Conservation (phyloP, 1,140 invertebrate genomes). For the Meloidogyne chitwoodi region DNA sequence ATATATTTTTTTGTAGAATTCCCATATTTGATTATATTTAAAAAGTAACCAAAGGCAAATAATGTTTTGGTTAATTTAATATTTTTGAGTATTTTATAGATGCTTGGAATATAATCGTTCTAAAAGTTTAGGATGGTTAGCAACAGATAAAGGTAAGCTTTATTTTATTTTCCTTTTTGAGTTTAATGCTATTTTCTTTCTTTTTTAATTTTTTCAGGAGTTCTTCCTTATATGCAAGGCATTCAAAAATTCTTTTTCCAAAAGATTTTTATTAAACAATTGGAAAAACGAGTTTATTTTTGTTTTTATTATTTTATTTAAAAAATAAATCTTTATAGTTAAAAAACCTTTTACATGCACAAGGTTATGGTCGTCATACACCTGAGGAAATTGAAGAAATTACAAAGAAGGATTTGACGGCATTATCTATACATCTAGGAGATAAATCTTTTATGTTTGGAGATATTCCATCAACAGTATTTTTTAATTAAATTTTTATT, state of each 20-base stretch:
- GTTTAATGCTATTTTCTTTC: no score
- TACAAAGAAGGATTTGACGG: constrained; percentile 82
- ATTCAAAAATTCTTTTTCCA: constrained; percentile 31
- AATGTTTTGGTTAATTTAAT: no score
- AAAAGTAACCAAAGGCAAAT: no score
- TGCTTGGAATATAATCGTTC: constrained; percentile 19
- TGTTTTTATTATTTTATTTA: background rate
- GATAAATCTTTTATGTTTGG: constrained; percentile 91
- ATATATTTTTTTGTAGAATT: constrained; percentile 1
- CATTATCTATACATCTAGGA: constrained; percentile 75
- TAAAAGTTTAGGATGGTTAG: constrained; percentile 24
- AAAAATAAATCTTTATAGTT: constrained; percentile 28
- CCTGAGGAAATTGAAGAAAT: constrained; percentile 84
- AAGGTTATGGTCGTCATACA: constrained; percentile 81
- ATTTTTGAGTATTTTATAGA: no score
- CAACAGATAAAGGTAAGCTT: constrained; percentile 17
- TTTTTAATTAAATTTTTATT: background rate
- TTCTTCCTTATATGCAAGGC: constrained; percentile 18
- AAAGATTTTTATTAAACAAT: constrained; percentile 16
- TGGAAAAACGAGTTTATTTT: constrained; percentile 13
- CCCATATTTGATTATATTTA: no score
- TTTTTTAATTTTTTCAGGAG: no score
- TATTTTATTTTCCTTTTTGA: background rate
- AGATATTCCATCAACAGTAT: constrained; percentile 78
- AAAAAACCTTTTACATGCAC: constrained; percentile 24